Evolutionary conservation across 2,888 invertebrate species (phyloP).

Genomic region (Alsophila aescularia): DNA sequence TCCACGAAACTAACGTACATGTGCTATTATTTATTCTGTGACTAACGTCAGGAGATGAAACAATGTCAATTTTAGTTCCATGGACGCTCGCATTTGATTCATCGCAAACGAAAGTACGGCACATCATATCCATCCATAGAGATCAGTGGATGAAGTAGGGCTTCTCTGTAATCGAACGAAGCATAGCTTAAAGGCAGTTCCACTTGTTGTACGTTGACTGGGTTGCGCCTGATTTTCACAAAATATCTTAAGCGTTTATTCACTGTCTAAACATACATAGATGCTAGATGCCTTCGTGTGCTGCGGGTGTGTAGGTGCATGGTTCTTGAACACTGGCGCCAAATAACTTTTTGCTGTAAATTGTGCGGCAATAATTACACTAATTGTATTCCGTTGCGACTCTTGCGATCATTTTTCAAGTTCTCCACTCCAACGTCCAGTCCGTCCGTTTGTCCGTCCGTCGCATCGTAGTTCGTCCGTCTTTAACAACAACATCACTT

Average conservation of each 20-base stretch:
- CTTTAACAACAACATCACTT: no score
- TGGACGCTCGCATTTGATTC: no score
- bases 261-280: slow-evolving; percentile 3
- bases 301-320: slow-evolving; percentile 10
- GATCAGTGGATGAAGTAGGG: no score
- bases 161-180: neutral
- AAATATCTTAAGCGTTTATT: neutral
- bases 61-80: no score
- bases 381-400: slow-evolving; percentile 17
- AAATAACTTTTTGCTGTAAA: slow-evolving; percentile 21
- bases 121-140: no score
- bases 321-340: slow-evolving; percentile 20
- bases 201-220: neutral
- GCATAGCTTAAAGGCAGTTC: neutral
- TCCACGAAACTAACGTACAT: no score
- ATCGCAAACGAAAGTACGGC: no score
- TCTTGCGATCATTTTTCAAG: slow-evolving; percentile 3
- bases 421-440: neutral
- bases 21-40: no score
- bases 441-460: no score
- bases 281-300: neutral
- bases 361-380: slow-evolving; percentile 20
- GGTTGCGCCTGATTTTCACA: neutral
- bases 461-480: no score
- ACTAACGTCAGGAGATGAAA: no score